Conservation (phyloP, 2,888 invertebrate species). For the Escarpia spicata region DNA sequence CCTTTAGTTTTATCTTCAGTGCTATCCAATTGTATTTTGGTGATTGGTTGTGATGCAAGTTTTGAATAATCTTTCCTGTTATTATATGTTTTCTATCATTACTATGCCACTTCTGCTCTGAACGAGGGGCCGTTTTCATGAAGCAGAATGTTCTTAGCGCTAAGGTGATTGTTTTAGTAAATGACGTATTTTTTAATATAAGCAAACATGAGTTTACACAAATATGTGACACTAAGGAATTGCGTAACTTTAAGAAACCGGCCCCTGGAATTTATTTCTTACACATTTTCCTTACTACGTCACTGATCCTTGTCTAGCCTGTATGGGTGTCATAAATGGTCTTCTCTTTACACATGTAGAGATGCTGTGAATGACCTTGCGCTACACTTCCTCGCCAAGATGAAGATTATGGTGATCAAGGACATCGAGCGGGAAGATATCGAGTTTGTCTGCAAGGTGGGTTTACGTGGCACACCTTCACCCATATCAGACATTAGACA, state of each 20-base stretch:
- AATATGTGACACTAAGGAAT: no score
- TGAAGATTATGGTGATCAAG: constrained; percentile 97
- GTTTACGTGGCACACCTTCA: background rate
- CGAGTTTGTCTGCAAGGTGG: constrained; percentile 92
- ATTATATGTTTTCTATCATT: background rate
- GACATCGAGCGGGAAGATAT: constrained; percentile 98
- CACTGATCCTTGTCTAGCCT: background rate
- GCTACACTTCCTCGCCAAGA: constrained; percentile 96
- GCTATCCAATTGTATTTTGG: background rate
- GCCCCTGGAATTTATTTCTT: background rate
- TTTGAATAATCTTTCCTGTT: background rate
- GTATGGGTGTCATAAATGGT: background rate
- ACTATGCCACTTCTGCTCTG: background rate
- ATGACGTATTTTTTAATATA: no score
- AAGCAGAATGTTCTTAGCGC: no score
- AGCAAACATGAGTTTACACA: no score
- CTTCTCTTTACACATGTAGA: constrained; percentile 67
- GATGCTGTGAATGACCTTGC: constrained; percentile 98
- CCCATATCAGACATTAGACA: background rate
- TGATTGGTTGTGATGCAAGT: background rate
- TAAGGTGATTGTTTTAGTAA: no score
- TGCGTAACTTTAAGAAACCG: no score
- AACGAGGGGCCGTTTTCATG: background rate
- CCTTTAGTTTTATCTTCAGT: background rate
- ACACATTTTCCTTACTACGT: background rate